A percentile compares a stretch with the other conserved stretches of the same genome.
phyloP scores from a whole-genome alignment of 2,888 invertebrate genomes.

The Suillia variegata region DNA sequence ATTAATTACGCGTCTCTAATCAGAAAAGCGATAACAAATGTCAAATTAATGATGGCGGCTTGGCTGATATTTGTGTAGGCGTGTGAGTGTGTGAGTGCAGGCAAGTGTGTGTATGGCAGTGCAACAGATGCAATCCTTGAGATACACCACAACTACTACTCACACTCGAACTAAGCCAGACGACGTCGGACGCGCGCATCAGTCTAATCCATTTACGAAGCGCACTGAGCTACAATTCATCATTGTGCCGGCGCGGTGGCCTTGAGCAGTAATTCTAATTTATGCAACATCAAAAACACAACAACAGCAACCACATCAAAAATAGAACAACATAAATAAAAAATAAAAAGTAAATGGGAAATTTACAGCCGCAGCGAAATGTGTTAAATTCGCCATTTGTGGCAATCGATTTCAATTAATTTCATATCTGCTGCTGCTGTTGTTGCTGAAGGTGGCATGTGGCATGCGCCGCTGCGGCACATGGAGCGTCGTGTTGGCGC shows the following conservation, averaged over 20 bases:
- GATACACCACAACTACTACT: too few species aligned
- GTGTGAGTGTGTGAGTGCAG: background rate
- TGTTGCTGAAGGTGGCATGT: background rate
- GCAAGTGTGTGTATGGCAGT: too few species aligned
- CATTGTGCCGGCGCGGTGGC: background rate
- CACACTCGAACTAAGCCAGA: too few species aligned
- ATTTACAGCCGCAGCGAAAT: background rate
- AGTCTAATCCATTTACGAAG: background rate
- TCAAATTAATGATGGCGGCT: background rate
- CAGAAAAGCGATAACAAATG: background rate
- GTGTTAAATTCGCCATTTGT: conserved; percentile 2
- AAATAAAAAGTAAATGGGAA: background rate
- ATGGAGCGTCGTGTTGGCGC: background rate
- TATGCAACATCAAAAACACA: background rate
- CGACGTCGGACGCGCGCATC: too few species aligned
- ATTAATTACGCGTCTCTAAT: background rate
- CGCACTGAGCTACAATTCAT: background rate
- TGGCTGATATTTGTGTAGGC: background rate
- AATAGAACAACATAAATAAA: background rate
- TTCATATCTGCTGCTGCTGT: background rate
- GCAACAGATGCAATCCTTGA: too few species aligned
- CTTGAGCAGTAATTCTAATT: background rate
- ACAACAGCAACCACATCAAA: background rate
- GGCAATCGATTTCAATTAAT: conserved; percentile 14
- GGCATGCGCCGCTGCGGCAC: background rate